These are phyloP conservation scores for Clupea harengus DNA, from an alignment of 2,113 vertebrate genomes.

Conservation along the genomic window DNA sequence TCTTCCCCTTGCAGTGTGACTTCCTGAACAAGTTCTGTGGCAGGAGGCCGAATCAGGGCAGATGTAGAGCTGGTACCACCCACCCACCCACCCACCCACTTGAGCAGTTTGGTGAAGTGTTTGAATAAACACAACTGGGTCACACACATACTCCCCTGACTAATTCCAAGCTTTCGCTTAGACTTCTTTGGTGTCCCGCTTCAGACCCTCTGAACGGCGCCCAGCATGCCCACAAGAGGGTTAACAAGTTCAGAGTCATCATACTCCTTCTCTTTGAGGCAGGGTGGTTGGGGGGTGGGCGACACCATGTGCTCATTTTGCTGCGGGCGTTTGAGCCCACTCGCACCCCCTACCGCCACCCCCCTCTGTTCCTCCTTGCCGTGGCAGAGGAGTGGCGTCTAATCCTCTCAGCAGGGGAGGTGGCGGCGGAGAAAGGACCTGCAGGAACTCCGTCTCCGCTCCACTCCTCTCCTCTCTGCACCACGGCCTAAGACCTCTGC, in stretches of 20 bases:
- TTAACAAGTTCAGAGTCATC: background rate
- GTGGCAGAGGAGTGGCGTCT: background rate
- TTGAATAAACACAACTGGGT: background rate
- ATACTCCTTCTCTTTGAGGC: background rate
- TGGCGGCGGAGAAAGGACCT: background rate
- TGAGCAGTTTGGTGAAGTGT: background rate
- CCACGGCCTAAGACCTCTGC: background rate
- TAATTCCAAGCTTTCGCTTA: background rate
- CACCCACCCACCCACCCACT: constrained; percentile 3
- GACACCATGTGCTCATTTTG: background rate
- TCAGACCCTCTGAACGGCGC: background rate
- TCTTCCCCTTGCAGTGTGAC: background rate
- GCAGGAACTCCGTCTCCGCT: background rate
- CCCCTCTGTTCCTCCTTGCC: background rate
- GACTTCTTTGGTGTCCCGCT: background rate
- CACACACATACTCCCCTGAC: background rate
- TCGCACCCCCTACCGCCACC: background rate
- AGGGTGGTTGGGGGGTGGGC: background rate
- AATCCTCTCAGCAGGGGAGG: constrained; percentile 10
- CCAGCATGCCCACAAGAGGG: background rate
- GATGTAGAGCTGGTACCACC: background rate
- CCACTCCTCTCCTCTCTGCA: background rate
- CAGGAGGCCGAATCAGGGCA: background rate
- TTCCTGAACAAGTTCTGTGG: background rate
- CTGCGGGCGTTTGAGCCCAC: background rate